A percentile compares a stretch with the other conserved stretches of the same genome.
Conservation (phyloP, 2,888 invertebrate species). For the Eilema sororculum region DNA sequence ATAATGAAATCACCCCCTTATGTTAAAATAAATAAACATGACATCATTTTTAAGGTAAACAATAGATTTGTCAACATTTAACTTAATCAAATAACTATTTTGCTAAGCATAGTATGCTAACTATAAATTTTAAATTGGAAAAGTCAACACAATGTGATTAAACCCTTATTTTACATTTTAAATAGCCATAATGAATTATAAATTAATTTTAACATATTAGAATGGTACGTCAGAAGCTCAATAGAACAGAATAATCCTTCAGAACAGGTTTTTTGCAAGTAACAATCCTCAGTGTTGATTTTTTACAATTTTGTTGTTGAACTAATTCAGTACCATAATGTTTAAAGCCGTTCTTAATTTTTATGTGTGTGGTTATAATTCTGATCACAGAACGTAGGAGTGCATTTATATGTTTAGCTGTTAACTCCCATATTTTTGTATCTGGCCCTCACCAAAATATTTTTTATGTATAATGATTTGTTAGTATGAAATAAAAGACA, state of each 20-base stretch:
- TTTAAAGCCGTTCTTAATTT: background rate
- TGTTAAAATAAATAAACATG: background rate
- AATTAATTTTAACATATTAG: no score
- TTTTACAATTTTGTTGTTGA: background rate
- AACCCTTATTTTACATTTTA: background rate
- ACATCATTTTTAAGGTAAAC: conserved; percentile 1
- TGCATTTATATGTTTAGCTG: conserved; percentile 46
- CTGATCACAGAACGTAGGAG: conserved; percentile 36
- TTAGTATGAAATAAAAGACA: conserved; percentile 48
- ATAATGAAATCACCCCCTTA: background rate
- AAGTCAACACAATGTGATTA: background rate
- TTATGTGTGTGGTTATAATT: conserved; percentile 27
- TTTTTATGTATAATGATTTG: conserved; percentile 34
- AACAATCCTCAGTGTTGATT: background rate
- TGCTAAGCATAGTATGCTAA: conserved; percentile 1
- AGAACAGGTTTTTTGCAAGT: background rate
- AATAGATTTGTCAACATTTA: background rate
- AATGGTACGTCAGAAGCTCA: no score
- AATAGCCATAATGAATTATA: background rate
- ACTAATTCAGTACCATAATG: background rate
- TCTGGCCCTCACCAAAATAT: conserved; percentile 27
- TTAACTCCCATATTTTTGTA: conserved; percentile 24
- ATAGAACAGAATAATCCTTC: background rate
- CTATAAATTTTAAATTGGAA: conserved; percentile 4
- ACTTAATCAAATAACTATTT: background rate